These are phyloP conservation scores for Pygocentrus nattereri DNA, from an alignment of 2,797 vertebrate genomes.

Conservation along the genomic window DNA sequence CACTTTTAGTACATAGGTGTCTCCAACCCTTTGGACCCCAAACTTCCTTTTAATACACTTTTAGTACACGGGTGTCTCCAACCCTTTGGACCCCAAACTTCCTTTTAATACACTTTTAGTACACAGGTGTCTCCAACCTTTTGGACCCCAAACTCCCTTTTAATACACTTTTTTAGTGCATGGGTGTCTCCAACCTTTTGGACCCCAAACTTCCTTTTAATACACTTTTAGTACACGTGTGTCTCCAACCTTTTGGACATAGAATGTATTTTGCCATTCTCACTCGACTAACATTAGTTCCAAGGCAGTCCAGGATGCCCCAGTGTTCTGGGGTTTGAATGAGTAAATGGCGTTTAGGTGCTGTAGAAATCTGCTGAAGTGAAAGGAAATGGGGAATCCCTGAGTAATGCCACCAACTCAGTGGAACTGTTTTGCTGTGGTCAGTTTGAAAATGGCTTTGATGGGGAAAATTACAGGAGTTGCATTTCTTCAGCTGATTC, in stretches of 20 bases:
- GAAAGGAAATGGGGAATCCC: neutral
- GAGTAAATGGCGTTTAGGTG: neutral
- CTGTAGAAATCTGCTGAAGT: neutral
- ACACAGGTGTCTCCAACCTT: no score
- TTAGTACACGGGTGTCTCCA: no score
- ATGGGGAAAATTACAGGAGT: neutral
- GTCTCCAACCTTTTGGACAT: neutral
- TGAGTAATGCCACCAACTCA: neutral
- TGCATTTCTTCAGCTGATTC: neutral
- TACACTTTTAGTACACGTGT: no score
- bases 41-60: no score
- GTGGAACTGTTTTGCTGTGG: neutral
- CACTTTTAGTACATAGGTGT: no score
- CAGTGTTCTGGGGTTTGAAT: neutral
- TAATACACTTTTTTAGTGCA: no score
- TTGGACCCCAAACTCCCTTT: no score
- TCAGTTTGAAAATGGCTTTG: neutral
- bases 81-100: neutral
- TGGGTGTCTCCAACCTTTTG: no score
- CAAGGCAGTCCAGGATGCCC: neutral
- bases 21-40: neutral
- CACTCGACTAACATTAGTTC: neutral
- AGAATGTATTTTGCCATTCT: neutral
- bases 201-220: no score
- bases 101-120: no score